These are phyloP conservation scores for Cricetomys ansorgei DNA, from an alignment of 2,113 vertebrate genomes.

Conservation along the genomic window DNA sequence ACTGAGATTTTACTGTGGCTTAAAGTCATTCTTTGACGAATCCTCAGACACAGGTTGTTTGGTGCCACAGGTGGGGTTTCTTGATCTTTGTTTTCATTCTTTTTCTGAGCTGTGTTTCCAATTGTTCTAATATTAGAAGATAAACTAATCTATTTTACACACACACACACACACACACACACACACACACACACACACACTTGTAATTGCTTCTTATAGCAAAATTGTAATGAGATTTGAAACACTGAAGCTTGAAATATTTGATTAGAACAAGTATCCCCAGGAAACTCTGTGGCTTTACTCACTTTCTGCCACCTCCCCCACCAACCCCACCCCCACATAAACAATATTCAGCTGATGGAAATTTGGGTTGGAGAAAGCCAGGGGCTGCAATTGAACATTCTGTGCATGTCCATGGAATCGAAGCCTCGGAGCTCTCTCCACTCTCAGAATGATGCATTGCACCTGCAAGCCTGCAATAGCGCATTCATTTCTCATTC, in stretches of 20 bases:
- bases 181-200: background rate
- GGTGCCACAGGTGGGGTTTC: background rate
- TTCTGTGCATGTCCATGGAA: conserved; percentile 38
- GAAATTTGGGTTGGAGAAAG: conserved; percentile 52
- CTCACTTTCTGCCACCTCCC: conserved; percentile 26
- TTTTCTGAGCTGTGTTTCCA: conserved; percentile 44
- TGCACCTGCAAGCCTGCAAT: conserved; percentile 43
- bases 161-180: background rate
- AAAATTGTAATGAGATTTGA: conserved; percentile 25
- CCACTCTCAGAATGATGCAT: conserved; percentile 60
- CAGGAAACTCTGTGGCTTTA: conserved; percentile 19
- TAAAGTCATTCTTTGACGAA: background rate
- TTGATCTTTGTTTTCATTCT: conserved; percentile 22
- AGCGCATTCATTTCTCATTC: conserved; percentile 61
- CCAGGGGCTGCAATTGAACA: conserved; percentile 23
- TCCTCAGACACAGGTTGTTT: background rate
- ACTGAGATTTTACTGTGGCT: background rate
- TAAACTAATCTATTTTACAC: background rate
- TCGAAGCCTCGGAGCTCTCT: background rate
- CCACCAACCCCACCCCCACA: fast-evolving
- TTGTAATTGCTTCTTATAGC: background rate
- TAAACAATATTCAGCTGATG: background rate
- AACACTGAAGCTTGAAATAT: conserved; percentile 59
- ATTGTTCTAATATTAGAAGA: conserved; percentile 40
- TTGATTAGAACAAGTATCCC: conserved; percentile 58